A percentile compares a stretch with the other conserved stretches of the same genome.
phyloP scores from a whole-genome alignment of 2,888 invertebrate genomes.

The Drosophila paramelanica region DNA sequence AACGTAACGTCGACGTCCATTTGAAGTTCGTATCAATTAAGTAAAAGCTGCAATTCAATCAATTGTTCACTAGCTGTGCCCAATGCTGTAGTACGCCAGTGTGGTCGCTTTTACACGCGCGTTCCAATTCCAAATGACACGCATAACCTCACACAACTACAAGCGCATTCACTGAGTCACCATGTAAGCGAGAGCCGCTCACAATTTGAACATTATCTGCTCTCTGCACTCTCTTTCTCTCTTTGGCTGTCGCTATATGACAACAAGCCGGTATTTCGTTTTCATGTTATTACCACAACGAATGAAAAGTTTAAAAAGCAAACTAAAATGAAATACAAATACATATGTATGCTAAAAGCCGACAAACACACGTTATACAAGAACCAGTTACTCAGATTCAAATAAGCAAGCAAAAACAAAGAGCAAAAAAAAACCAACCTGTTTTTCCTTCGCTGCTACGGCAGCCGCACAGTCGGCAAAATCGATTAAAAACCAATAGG shows the following conservation, averaged over 20 bases:
- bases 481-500: constrained; percentile 76
- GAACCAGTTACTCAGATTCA: constrained; percentile 69
- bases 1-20: constrained; percentile 56
- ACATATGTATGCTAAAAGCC: constrained; percentile 40
- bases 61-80: constrained; percentile 34
- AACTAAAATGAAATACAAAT: constrained; percentile 56
- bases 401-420: constrained; percentile 36
- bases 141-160: constrained; percentile 76
- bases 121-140: constrained; percentile 76
- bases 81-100: constrained; percentile 52
- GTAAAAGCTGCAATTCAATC: constrained; percentile 74
- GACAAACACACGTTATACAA: constrained; percentile 26
- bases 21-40: constrained; percentile 84
- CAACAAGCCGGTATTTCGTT: constrained; percentile 79
- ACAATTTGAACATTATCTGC: constrained; percentile 7
- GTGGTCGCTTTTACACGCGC: constrained; percentile 53
- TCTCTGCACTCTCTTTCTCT: constrained; percentile 20
- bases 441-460: constrained; percentile 54
- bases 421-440: constrained; percentile 65
- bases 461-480: constrained; percentile 65
- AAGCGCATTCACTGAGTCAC: constrained; percentile 73
- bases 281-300: constrained; percentile 69
- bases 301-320: constrained; percentile 62
- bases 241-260: constrained; percentile 50
- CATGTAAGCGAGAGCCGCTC: constrained; percentile 31